Conservation (phyloP, 2,113 vertebrate species). For the Sorex fumeus region DNA sequence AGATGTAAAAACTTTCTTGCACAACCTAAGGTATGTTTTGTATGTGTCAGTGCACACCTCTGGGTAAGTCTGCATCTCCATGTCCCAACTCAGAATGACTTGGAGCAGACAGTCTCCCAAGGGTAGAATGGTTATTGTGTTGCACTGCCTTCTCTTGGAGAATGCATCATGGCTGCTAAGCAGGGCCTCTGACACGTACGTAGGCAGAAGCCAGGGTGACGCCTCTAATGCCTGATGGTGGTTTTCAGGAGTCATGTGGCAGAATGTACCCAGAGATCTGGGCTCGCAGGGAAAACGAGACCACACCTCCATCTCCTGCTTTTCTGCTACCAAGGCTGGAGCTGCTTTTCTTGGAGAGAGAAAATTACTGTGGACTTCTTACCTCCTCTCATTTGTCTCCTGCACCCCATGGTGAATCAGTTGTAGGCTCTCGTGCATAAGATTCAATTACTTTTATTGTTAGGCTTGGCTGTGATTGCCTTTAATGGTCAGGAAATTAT, state of each 20-base stretch:
- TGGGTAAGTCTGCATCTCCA: neutral
- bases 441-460: slow-evolving; percentile 78
- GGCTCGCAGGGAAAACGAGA: neutral
- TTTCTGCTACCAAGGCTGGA: neutral
- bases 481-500: slow-evolving; percentile 77
- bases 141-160: neutral
- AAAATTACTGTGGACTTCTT: slow-evolving; percentile 42
- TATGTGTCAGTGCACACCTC: neutral
- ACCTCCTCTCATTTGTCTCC: neutral
- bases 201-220: neutral
- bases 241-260: neutral
- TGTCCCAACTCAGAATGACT: neutral
- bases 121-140: neutral
- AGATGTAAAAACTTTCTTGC: neutral
- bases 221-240: neutral
- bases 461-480: slow-evolving; percentile 64
- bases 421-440: slow-evolving; percentile 39
- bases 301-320: neutral
- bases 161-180: neutral
- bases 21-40: neutral
- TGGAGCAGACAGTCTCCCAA: neutral
- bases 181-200: neutral
- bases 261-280: neutral
- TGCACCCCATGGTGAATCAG: slow-evolving; percentile 43
- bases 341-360: slow-evolving; percentile 9